Base-by-base conservation (phyloP, 2,888 invertebrate genomes). In the Drosophila limbata region DNA sequence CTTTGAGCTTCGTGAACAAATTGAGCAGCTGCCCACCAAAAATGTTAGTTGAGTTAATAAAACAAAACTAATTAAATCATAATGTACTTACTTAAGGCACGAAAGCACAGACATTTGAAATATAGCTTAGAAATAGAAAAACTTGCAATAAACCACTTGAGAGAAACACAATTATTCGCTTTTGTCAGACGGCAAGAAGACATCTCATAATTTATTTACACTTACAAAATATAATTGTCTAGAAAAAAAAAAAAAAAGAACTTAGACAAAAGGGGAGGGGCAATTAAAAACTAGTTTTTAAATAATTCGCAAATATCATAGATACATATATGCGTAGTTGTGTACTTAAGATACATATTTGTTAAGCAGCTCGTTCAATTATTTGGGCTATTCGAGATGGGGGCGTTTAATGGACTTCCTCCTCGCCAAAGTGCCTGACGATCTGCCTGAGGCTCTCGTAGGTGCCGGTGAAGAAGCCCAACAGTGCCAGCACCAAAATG, bases 381-480 rank as follows among this genome's bases (percentile, higher is more conserved):
- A 15, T 47, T 6, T 42, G 19, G 21, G 2, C 25, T 69, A 55
- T 39, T 31, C 39, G 50, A 40, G 45, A 19, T 15, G 21, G 19
- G n/a, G 10, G 17, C 15, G 4, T 2, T 60, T 31, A 78, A 47
- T 61, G 65, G 2, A 66, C 4, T 5, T 84, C 75, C 69, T 86
- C 79, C 44, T 87, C 81, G n/a, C 90, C 84, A 50, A 91, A 91
- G 62, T 91, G 90, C 48, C 74, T 70, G 15, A 88, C 55, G 19
- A 91, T 90, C 60, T 90, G 72, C 0, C 93, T 93, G 28, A 96
- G 90, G 90, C 96, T 96, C 90, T 95, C 95, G 86, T 95, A 96
- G 0, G 96, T 95, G 35, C 97, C 97, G 0, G 96, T 95, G 2
- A 94, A 88, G 90, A 96, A 96, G 1, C 96, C 95, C 33, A 96